Conservation (phyloP, 2,797 vertebrate species). For the Tiaroga cobitis region DNA sequence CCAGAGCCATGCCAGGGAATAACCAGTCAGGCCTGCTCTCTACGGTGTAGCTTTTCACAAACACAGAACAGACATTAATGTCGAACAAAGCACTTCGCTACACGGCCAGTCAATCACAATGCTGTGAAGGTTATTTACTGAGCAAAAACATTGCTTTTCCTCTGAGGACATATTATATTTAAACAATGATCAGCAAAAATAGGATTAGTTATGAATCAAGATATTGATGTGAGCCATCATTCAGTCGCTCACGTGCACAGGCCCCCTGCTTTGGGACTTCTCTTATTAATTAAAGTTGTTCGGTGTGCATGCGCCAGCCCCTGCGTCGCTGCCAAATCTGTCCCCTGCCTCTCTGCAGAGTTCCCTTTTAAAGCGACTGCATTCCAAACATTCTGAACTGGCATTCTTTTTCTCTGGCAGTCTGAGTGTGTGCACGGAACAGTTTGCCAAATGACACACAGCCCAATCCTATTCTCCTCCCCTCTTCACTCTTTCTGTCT, state of each 20-base stretch:
- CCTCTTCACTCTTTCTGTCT: conserved; percentile 56
- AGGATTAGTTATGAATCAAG: conserved; percentile 33
- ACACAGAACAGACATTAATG: conserved; percentile 8
- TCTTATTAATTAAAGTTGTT: conserved; percentile 66
- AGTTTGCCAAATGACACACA: conserved; percentile 44
- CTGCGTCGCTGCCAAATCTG: conserved; percentile 46
- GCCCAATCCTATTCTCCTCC: conserved; percentile 42
- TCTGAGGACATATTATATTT: conserved; percentile 17
- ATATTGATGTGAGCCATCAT: conserved; percentile 23
- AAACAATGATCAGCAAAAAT: conserved; percentile 34
- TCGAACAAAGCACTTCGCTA: conserved; percentile 3
- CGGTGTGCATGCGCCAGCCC: conserved; percentile 36
- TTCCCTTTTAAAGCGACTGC: conserved; percentile 61
- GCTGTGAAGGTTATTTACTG: conserved; percentile 19
- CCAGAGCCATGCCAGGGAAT: conserved; percentile 53
- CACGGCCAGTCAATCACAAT: conserved; percentile 17
- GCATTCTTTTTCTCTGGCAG: conserved; percentile 48
- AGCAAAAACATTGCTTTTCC: conserved; percentile 23
- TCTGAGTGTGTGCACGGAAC: conserved; percentile 31
- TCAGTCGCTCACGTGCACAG: conserved; percentile 14
- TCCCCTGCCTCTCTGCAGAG: conserved; percentile 53
- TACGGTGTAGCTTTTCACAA: conserved; percentile 38
- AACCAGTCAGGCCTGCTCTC: conserved; percentile 54
- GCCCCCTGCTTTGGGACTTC: conserved; percentile 47
- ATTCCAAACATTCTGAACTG: conserved; percentile 59